Percentiles rank a stretch among this genome's conserved stretches.
phyloP scores from a whole-genome alignment of 1,140 invertebrate genomes.

The Cataglyphis hispanica region DNA sequence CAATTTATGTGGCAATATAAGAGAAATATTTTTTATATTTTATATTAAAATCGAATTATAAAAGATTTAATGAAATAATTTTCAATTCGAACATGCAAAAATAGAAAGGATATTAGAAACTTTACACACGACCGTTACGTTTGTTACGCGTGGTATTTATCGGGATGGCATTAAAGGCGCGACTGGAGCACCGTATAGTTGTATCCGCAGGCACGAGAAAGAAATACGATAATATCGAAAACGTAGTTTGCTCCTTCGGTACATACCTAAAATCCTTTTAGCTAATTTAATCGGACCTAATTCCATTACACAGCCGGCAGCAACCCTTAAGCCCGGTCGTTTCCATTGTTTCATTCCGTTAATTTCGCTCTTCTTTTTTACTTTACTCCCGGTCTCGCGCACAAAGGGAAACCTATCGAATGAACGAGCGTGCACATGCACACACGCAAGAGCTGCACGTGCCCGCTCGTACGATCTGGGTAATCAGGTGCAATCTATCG shows the following conservation, averaged over 20 bases:
- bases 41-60: not conserved
- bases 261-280: slow-evolving; percentile 72
- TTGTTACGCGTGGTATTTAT: slow-evolving; percentile 15
- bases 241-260: slow-evolving; percentile 53
- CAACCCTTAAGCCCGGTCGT: slow-evolving; percentile 68
- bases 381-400: slow-evolving; percentile 40
- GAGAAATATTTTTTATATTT: not conserved
- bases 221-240: slow-evolving; percentile 69
- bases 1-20: not conserved
- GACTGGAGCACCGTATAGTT: slow-evolving; percentile 5
- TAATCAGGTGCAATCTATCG: slow-evolving; percentile 66
- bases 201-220: slow-evolving; percentile 38
- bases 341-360: slow-evolving; percentile 69
- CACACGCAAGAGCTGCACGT: slow-evolving; percentile 29
- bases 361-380: slow-evolving; percentile 70
- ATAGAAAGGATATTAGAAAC: slow-evolving; percentile 6
- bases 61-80: not conserved
- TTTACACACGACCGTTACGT: not conserved
- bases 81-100: not conserved
- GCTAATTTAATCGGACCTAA: slow-evolving; percentile 76
- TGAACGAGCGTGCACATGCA: slow-evolving; percentile 49
- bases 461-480: slow-evolving; percentile 45
- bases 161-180: not conserved
- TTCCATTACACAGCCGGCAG: slow-evolving; percentile 69
- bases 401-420: slow-evolving; percentile 56